Conservation (phyloP, 2,113 vertebrate species). For the Oryzias melastigma region DNA sequence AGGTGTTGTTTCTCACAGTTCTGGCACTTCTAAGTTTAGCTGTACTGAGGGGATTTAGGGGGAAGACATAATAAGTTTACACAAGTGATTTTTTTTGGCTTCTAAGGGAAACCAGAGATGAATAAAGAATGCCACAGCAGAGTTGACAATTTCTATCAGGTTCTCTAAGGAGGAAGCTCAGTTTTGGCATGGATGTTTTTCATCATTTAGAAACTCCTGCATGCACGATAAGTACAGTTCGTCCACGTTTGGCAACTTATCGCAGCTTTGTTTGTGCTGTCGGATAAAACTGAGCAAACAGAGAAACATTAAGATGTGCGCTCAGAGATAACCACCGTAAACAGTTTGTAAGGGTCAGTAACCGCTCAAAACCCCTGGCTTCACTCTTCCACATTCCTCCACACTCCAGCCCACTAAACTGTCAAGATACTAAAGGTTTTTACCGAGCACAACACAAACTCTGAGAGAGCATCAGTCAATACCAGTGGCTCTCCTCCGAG, state of each 20-base stretch:
- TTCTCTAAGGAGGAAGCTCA: constrained; percentile 1
- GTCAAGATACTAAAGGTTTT: constrained; percentile 26
- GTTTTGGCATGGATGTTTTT: background rate
- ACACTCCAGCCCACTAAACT: constrained; percentile 24
- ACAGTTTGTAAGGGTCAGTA: constrained; percentile 52
- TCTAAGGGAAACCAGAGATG: constrained; percentile 54
- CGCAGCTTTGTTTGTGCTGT: constrained; percentile 15
- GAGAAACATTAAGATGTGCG: constrained; percentile 30
- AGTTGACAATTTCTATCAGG: background rate
- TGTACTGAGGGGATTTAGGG: constrained; percentile 37
- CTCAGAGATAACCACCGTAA: constrained; percentile 41
- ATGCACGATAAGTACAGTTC: background rate
- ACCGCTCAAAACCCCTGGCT: constrained; percentile 34
- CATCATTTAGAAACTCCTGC: constrained; percentile 1
- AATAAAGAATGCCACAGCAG: constrained; percentile 55
- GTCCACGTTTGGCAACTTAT: constrained; percentile 9
- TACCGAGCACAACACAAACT: constrained; percentile 39
- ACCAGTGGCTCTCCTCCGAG: background rate
- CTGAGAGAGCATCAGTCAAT: constrained; percentile 17
- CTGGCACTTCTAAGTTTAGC: constrained; percentile 37
- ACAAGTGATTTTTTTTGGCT: constrained; percentile 34
- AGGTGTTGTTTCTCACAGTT: constrained; percentile 52
- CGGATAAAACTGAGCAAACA: constrained; percentile 24
- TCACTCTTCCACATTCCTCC: constrained; percentile 28
- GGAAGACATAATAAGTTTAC: constrained; percentile 44